Percentiles rank a stretch among this genome's conserved stretches.
Evolutionary conservation across 1,140 invertebrate genomes (phyloP).

Genomic region (Teleogryllus occipitalis): DNA sequence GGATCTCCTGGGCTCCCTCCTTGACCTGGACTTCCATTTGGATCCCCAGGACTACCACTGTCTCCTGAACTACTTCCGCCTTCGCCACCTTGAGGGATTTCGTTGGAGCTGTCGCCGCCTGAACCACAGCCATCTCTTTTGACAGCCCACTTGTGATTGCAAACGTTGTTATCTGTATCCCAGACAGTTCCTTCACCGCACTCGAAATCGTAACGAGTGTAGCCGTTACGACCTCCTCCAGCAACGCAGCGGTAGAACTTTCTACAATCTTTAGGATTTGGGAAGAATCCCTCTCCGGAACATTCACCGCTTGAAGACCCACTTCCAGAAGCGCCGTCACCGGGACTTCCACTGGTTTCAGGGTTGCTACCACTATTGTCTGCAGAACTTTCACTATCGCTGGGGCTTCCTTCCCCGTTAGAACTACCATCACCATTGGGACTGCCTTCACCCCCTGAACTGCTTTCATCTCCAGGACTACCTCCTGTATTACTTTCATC

Average conservation of each 20-base stretch:
- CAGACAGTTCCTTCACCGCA: conserved; percentile 63
- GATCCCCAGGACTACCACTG: not conserved
- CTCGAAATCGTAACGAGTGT: conserved; percentile 50
- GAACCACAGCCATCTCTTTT: conserved; percentile 25
- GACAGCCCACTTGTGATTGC: conserved; percentile 56
- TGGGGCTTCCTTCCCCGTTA: conserved; percentile 48
- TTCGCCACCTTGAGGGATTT: not conserved
- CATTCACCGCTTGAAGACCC: conserved; percentile 25
- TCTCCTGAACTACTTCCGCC: not conserved
- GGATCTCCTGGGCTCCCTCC: not conserved
- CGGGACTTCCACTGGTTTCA: not conserved
- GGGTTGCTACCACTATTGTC: not conserved
- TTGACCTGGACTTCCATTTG: not conserved
- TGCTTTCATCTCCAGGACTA: not conserved
- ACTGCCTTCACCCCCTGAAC: not conserved
- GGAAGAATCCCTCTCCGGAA: conserved; percentile 42
- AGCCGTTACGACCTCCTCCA: conserved; percentile 33
- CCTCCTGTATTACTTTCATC: too few species aligned
- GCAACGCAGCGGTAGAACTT: conserved; percentile 37
- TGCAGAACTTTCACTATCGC: not conserved
- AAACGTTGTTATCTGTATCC: conserved; percentile 54
- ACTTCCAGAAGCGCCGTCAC: not conserved
- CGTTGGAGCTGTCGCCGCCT: too few species aligned
- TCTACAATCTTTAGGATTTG: conserved; percentile 36
- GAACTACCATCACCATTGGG: conserved; percentile 54